Evolutionary conservation across 2,888 invertebrate species (phyloP).

Genomic region (Andrena minutula): DNA sequence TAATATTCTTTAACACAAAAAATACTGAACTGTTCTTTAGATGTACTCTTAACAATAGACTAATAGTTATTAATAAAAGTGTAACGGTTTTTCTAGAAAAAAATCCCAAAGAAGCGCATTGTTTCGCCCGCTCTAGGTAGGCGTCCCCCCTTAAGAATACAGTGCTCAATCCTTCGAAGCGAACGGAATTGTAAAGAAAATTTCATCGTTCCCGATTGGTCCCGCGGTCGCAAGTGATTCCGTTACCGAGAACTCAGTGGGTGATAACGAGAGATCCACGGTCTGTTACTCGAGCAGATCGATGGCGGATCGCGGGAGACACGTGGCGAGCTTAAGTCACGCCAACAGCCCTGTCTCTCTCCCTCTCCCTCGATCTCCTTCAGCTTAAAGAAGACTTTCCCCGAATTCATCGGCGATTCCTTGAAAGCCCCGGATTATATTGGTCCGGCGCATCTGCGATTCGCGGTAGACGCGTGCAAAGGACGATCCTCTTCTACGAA

Average conservation of each 20-base stretch:
- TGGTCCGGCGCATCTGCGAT: slow-evolving; percentile 47
- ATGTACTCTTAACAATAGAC: too few species aligned
- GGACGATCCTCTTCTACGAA: slow-evolving; percentile 64
- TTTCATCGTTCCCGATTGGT: not conserved
- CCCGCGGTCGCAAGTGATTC: slow-evolving; percentile 22
- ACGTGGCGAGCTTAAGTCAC: slow-evolving; percentile 57
- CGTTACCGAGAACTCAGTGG: slow-evolving; percentile 64
- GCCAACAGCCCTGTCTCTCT: slow-evolving; percentile 7
- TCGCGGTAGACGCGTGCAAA: slow-evolving; percentile 46
- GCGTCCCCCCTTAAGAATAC: too few species aligned
- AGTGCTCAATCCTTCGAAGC: too few species aligned
- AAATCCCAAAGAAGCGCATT: too few species aligned
- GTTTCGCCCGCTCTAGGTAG: too few species aligned
- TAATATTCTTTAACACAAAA: too few species aligned
- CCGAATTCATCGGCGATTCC: slow-evolving; percentile 63
- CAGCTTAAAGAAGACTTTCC: slow-evolving; percentile 41
- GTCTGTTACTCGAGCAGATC: slow-evolving; percentile 49
- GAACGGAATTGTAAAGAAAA: too few species aligned
- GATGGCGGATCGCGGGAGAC: slow-evolving; percentile 58
- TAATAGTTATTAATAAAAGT: too few species aligned
- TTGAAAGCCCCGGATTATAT: slow-evolving; percentile 58
- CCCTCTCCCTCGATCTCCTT: slow-evolving; percentile 28
- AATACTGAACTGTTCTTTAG: too few species aligned
- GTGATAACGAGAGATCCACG: slow-evolving; percentile 56
- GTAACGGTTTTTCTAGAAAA: too few species aligned